Evolutionary conservation across 2,113 vertebrate species (phyloP).

Genomic region (Cygnus atratus): DNA sequence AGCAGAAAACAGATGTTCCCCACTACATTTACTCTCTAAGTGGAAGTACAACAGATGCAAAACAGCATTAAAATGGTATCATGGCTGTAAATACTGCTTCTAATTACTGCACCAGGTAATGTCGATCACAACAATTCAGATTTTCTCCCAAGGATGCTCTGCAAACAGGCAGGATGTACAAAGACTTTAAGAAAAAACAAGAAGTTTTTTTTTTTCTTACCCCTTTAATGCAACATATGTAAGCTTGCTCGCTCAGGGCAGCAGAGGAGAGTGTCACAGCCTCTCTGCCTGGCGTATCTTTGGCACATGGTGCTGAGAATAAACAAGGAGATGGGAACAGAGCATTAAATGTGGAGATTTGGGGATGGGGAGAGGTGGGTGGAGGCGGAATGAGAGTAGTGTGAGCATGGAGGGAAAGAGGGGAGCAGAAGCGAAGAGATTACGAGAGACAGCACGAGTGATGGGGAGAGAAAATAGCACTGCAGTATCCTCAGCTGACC

Average conservation of each 20-base stretch:
- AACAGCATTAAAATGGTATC: conserved; percentile 57
- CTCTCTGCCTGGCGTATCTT: conserved; percentile 1
- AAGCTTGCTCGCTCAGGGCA: neutral
- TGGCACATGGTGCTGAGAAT: neutral
- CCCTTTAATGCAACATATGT: neutral
- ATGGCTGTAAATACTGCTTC: conserved; percentile 70
- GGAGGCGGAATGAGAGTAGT: conserved; percentile 15
- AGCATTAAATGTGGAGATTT: neutral
- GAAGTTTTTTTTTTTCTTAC: neutral
- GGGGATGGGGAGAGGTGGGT: conserved; percentile 27
- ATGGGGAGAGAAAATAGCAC: conserved; percentile 15
- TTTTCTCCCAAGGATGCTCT: neutral
- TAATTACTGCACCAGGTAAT: conserved; percentile 67
- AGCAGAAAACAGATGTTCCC: conserved; percentile 69
- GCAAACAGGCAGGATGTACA: neutral
- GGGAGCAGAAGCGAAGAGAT: neutral
- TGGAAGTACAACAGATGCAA: conserved; percentile 67
- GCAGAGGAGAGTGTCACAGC: neutral
- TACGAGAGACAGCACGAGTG: neutral
- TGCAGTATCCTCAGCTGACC: neutral
- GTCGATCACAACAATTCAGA: neutral
- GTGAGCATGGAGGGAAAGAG: conserved; percentile 15
- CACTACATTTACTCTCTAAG: conserved; percentile 59
- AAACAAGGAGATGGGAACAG: neutral
- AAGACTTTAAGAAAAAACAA: neutral